Conservation (phyloP, 1,140 invertebrate genomes). For the Idris sp. region DNA sequence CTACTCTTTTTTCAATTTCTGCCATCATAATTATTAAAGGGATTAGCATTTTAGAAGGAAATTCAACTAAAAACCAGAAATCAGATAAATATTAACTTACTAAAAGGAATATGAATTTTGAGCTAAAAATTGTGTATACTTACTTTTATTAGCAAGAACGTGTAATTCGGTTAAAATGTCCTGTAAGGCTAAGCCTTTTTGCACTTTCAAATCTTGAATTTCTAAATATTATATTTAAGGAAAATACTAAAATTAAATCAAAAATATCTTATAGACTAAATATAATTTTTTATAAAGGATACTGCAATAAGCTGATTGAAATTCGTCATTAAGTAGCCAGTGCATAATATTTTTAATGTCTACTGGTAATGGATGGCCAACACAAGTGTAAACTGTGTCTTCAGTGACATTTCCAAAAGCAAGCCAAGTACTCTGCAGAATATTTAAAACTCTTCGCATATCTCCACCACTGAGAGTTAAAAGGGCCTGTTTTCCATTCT, state of each 20-base stretch:
- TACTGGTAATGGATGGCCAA: slow-evolving; percentile 93
- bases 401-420: slow-evolving; percentile 93
- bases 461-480: slow-evolving; percentile 95
- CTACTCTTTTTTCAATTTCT: slow-evolving; percentile 88
- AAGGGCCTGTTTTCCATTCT: slow-evolving; percentile 94
- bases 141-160: slow-evolving; percentile 90
- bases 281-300: no score
- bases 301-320: slow-evolving; percentile 90
- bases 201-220: slow-evolving; percentile 89
- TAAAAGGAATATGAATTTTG: no score
- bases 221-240: slow-evolving; percentile 80
- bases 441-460: slow-evolving; percentile 98
- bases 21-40: slow-evolving; percentile 89
- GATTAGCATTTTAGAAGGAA: slow-evolving; percentile 86
- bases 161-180: slow-evolving; percentile 95
- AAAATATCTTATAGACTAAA: slow-evolving; percentile 1
- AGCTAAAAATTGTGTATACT: no score
- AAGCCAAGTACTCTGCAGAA: slow-evolving; percentile 93
- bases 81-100: no score
- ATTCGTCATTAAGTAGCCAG: slow-evolving; percentile 92
- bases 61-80: slow-evolving; percentile 87
- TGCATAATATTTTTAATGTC: slow-evolving; percentile 95
- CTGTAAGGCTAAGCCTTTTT: slow-evolving; percentile 92
- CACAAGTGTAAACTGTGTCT: slow-evolving; percentile 96
- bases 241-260: slow-evolving; percentile 24